Evolutionary conservation across 2,888 invertebrate genomes (phyloP), one percentile per base, ranked within the genome.

Genomic region (Drosophila tanythrix): DNA sequence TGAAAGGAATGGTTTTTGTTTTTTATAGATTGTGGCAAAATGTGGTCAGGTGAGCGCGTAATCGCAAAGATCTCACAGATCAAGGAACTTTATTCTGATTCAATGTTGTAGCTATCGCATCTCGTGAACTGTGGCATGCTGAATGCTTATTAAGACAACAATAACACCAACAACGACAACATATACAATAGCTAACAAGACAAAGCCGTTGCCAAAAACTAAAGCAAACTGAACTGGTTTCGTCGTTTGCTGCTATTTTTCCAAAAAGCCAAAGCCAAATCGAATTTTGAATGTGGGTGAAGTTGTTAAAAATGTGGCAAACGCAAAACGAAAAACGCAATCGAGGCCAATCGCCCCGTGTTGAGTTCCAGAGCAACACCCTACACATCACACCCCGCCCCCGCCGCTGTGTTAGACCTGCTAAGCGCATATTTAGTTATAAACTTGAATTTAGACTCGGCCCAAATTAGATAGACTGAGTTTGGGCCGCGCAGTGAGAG

Each of bases 231-330:
- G 79, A 77, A 77, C 77, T 75, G 77, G 77, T 77, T 77, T 78
- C 71, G 48, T 27, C 56, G 57, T 65, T 62, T 66, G 69, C 60
- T 65, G 66, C 68, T 69, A 58, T 75, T 78, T 74, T 64, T 61
- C 43, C 63, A 76, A 76, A 77, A 74, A 70, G 69, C 77, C 78
- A 82, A 80, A 84, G 79, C 88, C 89, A 86, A 86, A 85, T 80
- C 85, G 82, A 85, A 85, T 85, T 85, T 85, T 83, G 84, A 88
- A 85, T 85, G 85, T 85, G 85, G 85, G 85, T 85, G 85, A 85
- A 85, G 89, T 86, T 85, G 85, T 88, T 86, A 81, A 81, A 81
- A 86, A 79, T 76, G 83, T 80, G 76, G 81, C 88, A 85, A 83
- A 84, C 67, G 86, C 83, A 70, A 76, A 46, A 46, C 46, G 46